Percentiles rank a stretch among this genome's conserved stretches.
Conservation (phyloP, 2,888 invertebrate species). For the Furcula furcula region DNA sequence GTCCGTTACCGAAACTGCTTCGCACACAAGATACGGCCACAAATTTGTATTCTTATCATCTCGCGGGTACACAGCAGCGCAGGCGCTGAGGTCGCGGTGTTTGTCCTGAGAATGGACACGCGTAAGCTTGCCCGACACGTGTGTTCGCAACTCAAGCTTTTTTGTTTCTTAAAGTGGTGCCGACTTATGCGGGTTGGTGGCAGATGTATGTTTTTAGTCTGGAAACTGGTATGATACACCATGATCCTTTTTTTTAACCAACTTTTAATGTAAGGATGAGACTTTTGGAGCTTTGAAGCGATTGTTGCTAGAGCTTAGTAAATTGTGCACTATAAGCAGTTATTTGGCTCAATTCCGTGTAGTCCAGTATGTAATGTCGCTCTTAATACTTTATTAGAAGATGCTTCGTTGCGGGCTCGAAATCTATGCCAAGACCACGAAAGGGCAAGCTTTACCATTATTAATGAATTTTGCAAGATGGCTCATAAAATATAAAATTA, state of each 20-base stretch:
- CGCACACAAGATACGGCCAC: conserved; percentile 21
- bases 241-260: too few species aligned
- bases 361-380: not conserved
- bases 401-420: not conserved
- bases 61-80: conserved; percentile 14
- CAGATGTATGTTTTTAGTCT: not conserved
- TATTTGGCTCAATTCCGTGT: not conserved
- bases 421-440: not conserved
- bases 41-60: conserved; percentile 30
- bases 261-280: too few species aligned
- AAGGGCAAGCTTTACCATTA: conserved; percentile 1
- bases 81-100: conserved; percentile 25
- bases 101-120: conserved; percentile 26
- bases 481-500: conserved; percentile 19
- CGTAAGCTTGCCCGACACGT: conserved; percentile 16
- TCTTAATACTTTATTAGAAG: not conserved
- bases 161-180: not conserved
- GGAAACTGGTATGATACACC: not conserved
- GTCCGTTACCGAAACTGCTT: conserved; percentile 32
- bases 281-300: not conserved
- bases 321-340: not conserved
- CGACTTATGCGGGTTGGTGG: not conserved
- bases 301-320: not conserved
- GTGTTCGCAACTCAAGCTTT: conserved; percentile 8
- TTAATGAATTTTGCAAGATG: conserved; percentile 11